Conservation (phyloP, 2,888 invertebrate genomes). For the Pseudanteris insignis region DNA sequence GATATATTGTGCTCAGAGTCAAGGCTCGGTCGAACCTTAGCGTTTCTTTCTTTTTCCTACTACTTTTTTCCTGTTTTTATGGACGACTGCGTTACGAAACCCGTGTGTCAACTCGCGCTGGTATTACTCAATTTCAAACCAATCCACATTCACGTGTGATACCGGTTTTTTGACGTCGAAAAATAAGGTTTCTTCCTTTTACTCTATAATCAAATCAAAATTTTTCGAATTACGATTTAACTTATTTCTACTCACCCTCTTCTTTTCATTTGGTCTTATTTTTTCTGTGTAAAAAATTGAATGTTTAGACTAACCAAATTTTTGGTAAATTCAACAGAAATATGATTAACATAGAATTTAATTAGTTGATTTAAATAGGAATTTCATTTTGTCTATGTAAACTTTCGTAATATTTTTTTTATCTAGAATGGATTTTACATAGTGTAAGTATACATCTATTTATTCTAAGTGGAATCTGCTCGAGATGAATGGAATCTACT, state of each 20-base stretch:
- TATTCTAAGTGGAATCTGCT: no score
- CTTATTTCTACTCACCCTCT: neutral
- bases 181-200: constrained; percentile 12
- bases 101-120: constrained; percentile 30
- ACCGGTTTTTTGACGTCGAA: constrained; percentile 22
- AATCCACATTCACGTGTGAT: constrained; percentile 31
- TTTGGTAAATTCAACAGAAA: no score
- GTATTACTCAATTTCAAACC: constrained; percentile 35
- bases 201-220: constrained; percentile 5
- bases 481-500: no score
- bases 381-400: no score
- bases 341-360: no score
- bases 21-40: constrained; percentile 39
- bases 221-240: constrained; percentile 4
- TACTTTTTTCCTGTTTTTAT: constrained; percentile 19
- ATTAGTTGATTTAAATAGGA: no score
- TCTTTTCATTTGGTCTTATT: neutral
- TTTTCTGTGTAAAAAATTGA: no score
- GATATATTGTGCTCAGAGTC: constrained; percentile 44
- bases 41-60: constrained; percentile 30
- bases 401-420: no score
- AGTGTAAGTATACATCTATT: no score
- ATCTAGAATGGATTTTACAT: no score
- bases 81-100: constrained; percentile 33
- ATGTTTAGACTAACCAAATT: no score